These are phyloP conservation scores for Zaprionus davidi DNA, from an alignment of 1,140 invertebrate genomes.

Conservation along the genomic window DNA sequence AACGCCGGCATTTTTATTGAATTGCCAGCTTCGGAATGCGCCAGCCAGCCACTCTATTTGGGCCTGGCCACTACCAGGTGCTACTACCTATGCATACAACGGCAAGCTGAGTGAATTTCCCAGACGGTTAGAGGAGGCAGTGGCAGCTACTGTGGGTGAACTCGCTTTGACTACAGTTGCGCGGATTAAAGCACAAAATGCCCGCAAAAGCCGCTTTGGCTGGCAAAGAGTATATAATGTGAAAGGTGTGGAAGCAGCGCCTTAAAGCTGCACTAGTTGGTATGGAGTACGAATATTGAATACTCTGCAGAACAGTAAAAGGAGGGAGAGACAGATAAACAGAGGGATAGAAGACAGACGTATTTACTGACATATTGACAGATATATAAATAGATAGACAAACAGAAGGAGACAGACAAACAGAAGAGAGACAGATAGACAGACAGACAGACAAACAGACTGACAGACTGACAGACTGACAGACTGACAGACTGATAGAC, in stretches of 20 bases:
- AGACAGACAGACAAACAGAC: too few species aligned
- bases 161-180: constrained; percentile 73
- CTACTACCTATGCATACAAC: constrained; percentile 36
- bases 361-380: too few species aligned
- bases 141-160: neutral
- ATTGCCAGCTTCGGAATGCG: constrained; percentile 72
- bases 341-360: too few species aligned
- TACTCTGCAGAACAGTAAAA: neutral
- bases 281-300: neutral
- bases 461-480: too few species aligned
- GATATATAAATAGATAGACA: too few species aligned
- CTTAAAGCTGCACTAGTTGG: constrained; percentile 4
- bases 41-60: constrained; percentile 61
- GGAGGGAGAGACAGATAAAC: too few species aligned
- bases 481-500: too few species aligned
- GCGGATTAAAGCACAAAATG: constrained; percentile 74
- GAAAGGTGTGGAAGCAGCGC: constrained; percentile 32
- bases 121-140: neutral
- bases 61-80: constrained; percentile 23
- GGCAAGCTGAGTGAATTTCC: constrained; percentile 21
- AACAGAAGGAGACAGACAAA: too few species aligned
- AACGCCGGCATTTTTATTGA: constrained; percentile 76
- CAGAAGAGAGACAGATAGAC: too few species aligned
- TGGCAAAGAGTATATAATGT: constrained; percentile 48
- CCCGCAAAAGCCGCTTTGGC: constrained; percentile 62